These are phyloP conservation scores for Odocoileus virginianus DNA, from an alignment of 2,113 vertebrate genomes.

Conservation along the genomic window DNA sequence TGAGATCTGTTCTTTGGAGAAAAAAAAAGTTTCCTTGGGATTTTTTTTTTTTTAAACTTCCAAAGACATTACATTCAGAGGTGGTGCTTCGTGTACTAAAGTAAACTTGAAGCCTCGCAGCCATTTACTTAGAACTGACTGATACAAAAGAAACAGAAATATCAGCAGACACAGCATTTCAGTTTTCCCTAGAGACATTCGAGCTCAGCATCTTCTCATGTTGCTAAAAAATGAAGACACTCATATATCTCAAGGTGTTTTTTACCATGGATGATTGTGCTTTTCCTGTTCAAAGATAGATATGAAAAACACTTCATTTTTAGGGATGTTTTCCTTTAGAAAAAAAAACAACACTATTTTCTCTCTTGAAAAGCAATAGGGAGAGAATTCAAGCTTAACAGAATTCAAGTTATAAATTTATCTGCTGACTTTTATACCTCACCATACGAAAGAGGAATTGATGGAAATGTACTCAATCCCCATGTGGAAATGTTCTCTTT, in stretches of 20 bases:
- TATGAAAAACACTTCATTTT: not conserved
- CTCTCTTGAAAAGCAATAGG: not conserved
- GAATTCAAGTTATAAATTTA: conserved; percentile 16
- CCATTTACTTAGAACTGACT: conserved; percentile 33
- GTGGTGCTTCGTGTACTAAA: not conserved
- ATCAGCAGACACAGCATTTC: conserved; percentile 20
- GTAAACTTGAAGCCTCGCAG: not conserved
- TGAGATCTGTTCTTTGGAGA: not conserved
- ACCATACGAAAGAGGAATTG: not conserved
- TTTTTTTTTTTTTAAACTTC: not conserved
- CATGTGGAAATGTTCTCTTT: not conserved
- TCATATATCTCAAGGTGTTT: conserved; percentile 25
- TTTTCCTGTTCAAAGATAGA: conserved; percentile 25
- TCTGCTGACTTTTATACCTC: not conserved
- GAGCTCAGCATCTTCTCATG: not conserved
- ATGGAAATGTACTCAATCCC: not conserved
- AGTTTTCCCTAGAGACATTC: not conserved
- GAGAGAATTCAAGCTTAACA: not conserved
- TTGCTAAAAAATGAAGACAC: conserved; percentile 15
- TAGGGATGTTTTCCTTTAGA: not conserved
- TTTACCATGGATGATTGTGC: not conserved
- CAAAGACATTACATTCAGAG: not conserved
- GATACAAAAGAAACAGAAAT: conserved; percentile 37
- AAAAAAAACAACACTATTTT: not conserved
- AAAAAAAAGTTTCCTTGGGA: not conserved